These are phyloP conservation scores for Diadema setosum DNA, from an alignment of 35 echinoderm and acorn worm species.

Conservation along the genomic window DNA sequence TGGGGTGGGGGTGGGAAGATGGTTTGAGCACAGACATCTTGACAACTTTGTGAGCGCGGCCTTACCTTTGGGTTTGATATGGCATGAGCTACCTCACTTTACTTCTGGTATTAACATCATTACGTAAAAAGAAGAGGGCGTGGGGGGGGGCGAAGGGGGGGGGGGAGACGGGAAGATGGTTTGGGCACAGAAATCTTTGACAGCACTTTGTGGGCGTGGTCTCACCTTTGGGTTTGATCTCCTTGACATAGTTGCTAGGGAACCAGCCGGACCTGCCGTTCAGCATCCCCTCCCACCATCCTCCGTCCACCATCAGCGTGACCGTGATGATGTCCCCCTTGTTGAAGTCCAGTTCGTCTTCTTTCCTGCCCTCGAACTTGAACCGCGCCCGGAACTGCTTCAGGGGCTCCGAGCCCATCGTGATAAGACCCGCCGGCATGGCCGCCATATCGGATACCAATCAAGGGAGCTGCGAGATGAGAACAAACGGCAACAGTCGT, in stretches of 20 bases:
- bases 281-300: conserved; percentile 95
- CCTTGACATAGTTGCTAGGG: conserved; percentile 89
- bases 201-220: no score
- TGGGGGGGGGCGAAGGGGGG: no score
- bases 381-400: conserved; percentile 68
- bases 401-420: conserved; percentile 26
- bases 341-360: conserved; percentile 71
- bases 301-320: conserved; percentile 80
- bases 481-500: no score
- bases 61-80: no score
- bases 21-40: no score
- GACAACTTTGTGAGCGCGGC: no score
- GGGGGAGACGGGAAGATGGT: no score
- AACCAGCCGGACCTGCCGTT: conserved; percentile 87
- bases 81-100: no score
- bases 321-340: conserved; percentile 89
- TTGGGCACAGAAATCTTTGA: no score
- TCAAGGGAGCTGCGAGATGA: neutral
- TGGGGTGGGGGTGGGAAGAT: no score
- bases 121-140: no score
- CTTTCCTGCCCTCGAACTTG: conserved; percentile 54
- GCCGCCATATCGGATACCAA: neutral
- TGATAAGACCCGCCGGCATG: neutral
- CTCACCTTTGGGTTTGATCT: conserved; percentile 70
- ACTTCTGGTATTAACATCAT: no score